Evolutionary conservation across 2,113 vertebrate genomes (phyloP).

Genomic region (Sinocyclocheilus anshuiensis): DNA sequence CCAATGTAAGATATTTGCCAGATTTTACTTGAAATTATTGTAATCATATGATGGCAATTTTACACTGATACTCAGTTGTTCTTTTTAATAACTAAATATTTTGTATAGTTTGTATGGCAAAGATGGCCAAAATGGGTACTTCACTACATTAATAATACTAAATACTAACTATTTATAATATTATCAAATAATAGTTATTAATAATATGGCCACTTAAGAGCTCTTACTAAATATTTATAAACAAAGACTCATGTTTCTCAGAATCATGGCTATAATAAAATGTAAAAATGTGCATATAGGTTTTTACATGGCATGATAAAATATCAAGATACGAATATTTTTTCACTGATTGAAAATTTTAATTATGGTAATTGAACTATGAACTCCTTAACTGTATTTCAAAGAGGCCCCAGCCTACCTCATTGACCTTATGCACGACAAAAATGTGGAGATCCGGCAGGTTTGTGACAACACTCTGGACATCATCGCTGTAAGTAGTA

Average conservation of each 20-base stretch:
- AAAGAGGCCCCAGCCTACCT: slow-evolving; percentile 95
- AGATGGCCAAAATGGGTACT: background rate
- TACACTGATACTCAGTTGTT: background rate
- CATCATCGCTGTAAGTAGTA: slow-evolving; percentile 92
- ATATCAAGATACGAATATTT: background rate
- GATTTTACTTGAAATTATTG: background rate
- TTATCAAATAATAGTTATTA: background rate
- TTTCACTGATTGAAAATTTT: background rate
- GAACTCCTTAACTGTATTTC: slow-evolving; percentile 72
- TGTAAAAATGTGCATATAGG: background rate
- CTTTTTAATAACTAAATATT: background rate
- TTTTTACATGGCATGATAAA: background rate
- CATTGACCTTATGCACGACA: slow-evolving; percentile 97
- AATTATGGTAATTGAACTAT: background rate
- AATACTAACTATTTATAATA: background rate
- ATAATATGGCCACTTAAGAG: background rate
- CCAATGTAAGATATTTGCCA: background rate
- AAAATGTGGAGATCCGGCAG: slow-evolving; percentile 93
- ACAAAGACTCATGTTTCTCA: too few species aligned
- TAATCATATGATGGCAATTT: background rate
- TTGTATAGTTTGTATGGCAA: background rate
- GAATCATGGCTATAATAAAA: background rate
- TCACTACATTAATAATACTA: background rate
- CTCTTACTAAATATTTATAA: background rate
- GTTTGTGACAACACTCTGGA: slow-evolving; percentile 97